Conservation (phyloP, 2,113 vertebrate species). For the Myotis lucifugus region DNA sequence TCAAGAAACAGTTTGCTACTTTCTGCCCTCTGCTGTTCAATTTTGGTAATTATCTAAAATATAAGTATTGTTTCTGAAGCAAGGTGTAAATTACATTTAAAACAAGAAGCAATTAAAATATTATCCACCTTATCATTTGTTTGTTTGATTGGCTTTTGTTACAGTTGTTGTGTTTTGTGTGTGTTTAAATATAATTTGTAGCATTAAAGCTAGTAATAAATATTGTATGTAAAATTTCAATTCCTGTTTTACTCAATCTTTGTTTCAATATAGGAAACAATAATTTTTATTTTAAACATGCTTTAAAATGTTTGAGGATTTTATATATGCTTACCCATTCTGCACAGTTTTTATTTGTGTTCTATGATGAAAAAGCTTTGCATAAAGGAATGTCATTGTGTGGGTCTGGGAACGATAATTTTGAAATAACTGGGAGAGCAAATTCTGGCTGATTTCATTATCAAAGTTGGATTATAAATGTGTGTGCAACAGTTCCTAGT, state of each 20-base stretch:
- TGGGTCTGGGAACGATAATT: neutral
- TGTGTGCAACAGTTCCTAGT: neutral
- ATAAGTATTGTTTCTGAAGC: neutral
- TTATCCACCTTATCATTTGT: neutral
- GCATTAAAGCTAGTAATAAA: neutral
- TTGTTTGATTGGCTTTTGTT: neutral
- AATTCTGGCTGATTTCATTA: neutral
- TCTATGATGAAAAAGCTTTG: neutral
- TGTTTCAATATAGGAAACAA: neutral
- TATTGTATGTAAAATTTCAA: neutral
- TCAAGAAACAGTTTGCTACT: conserved; percentile 22
- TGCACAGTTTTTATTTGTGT: neutral
- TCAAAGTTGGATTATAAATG: neutral
- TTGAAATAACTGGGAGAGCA: neutral
- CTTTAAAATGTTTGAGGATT: neutral
- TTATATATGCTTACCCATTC: neutral
- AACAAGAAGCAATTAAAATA: neutral
- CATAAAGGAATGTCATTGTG: neutral
- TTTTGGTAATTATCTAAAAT: conserved; percentile 56
- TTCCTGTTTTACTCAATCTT: neutral
- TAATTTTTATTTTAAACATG: neutral
- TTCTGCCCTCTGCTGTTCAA: conserved; percentile 79
- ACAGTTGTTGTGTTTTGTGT: neutral
- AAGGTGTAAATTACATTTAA: neutral
- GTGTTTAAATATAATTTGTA: neutral